Conservation (phyloP, 2,113 vertebrate species). For the Pedionomus torquatus region DNA sequence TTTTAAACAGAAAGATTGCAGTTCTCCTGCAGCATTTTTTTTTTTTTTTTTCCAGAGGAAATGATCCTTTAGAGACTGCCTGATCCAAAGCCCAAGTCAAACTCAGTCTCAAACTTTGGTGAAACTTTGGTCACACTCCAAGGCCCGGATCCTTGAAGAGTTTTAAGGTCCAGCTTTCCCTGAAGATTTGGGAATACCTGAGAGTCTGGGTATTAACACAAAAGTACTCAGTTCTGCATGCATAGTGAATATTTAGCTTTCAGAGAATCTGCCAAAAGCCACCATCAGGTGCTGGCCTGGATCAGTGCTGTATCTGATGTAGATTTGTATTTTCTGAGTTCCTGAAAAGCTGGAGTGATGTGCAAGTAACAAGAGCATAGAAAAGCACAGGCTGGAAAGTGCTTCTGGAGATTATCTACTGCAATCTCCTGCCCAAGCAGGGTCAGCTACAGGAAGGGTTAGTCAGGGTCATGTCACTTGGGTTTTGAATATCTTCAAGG, state of each 20-base stretch:
- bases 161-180: not conserved
- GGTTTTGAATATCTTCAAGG: not conserved
- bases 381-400: not conserved
- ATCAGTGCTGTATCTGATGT: not conserved
- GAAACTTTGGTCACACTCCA: not conserved
- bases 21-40: not conserved
- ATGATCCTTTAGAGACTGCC: not conserved
- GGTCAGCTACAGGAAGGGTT: not conserved
- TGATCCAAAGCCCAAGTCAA: not conserved
- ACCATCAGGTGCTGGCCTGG: not conserved
- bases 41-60: not conserved
- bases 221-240: not conserved
- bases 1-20: conserved; percentile 14
- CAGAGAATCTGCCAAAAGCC: not conserved
- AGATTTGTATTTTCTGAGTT: not conserved
- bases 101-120: not conserved
- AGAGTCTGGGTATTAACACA: not conserved
- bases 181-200: not conserved
- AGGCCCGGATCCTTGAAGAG: not conserved
- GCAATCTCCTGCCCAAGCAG: not conserved
- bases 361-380: not conserved
- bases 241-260: not conserved
- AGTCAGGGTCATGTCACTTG: not conserved
- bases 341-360: not conserved
- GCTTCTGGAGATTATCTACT: not conserved